Evolutionary conservation across 2,797 vertebrate species (phyloP).

Genomic region (Ciconia nigra): DNA sequence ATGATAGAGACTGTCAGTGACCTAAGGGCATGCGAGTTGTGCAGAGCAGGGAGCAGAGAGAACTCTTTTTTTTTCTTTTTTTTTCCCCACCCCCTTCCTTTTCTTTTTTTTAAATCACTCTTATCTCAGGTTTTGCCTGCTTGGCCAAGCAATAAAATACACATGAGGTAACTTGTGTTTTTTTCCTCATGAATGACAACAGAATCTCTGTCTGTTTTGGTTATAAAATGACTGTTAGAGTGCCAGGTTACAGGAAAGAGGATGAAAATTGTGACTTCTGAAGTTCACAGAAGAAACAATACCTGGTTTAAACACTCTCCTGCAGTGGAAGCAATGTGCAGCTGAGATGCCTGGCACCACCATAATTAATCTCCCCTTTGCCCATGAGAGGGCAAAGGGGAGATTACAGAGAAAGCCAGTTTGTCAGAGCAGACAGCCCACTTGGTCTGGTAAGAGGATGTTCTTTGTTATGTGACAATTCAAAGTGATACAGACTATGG

Average conservation of each 20-base stretch:
- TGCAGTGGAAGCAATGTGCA: neutral
- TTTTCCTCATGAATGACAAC: neutral
- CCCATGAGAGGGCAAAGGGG: neutral
- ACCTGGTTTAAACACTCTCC: neutral
- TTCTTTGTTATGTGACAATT: neutral
- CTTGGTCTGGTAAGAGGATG: neutral
- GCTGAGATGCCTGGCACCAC: neutral
- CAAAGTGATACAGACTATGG: fast-evolving
- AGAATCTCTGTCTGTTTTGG: neutral
- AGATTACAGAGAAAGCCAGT: neutral
- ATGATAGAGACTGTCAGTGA: fast-evolving
- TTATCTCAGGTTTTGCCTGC: neutral
- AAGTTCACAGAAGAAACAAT: neutral
- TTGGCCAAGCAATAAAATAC: neutral
- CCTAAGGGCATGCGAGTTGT: fast-evolving
- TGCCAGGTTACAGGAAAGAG: neutral
- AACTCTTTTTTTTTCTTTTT: neutral
- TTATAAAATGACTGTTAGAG: neutral
- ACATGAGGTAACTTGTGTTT: neutral
- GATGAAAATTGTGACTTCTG: neutral
- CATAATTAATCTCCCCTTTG: neutral
- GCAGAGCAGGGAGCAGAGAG: neutral
- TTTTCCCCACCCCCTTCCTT: too few relatives aligned
- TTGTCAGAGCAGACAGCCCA: neutral
- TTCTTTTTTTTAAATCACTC: neutral